These are phyloP conservation scores for Cottus gobio DNA, from an alignment of 2,113 vertebrate genomes.

Conservation along the genomic window DNA sequence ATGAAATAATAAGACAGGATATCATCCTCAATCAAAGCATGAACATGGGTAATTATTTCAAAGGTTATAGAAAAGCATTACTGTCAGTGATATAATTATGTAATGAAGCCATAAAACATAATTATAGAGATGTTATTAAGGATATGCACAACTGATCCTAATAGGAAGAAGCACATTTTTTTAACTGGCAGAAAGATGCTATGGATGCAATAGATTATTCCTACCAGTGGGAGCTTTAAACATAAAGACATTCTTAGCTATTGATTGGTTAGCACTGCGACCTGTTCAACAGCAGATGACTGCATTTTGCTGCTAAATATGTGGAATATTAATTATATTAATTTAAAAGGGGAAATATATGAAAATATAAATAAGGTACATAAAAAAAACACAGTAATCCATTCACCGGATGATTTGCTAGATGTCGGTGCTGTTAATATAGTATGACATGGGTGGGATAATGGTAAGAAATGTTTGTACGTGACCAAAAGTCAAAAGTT, in stretches of 20 bases:
- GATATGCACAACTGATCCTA: no score
- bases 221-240: background rate
- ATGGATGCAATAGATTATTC: background rate
- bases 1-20: no score
- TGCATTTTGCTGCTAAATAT: background rate
- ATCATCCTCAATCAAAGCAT: no score
- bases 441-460: constrained; percentile 11
- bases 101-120: no score
- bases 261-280: background rate
- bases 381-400: constrained; percentile 4
- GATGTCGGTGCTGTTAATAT: background rate
- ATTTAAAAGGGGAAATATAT: background rate
- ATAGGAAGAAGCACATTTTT: no score
- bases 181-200: background rate
- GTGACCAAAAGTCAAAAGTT: constrained; percentile 25
- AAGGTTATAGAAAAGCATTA: background rate
- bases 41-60: background rate
- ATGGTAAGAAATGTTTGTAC: background rate
- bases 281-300: constrained; percentile 2
- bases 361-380: background rate
- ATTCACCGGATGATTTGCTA: background rate
- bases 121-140: no score
- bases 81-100: background rate
- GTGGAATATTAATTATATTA: no score
- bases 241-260: background rate